These are phyloP conservation scores for Carassius carassius DNA, from an alignment of 2,113 vertebrate genomes.

Conservation along the genomic window DNA sequence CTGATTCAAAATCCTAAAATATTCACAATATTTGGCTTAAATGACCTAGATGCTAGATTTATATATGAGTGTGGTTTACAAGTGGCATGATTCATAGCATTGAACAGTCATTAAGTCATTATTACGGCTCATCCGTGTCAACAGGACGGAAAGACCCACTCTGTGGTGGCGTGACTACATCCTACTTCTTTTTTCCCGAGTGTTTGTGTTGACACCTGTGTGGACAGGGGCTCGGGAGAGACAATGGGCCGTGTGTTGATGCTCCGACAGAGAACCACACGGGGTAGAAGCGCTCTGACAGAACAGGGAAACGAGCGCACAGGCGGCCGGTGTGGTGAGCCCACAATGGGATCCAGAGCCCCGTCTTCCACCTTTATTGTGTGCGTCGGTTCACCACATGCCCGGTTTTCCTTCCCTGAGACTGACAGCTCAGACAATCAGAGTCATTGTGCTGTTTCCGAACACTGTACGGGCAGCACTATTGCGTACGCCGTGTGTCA, in stretches of 20 bases:
- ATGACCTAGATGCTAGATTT: too few species aligned
- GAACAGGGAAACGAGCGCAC: slow-evolving; percentile 59
- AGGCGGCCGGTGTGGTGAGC: slow-evolving; percentile 64
- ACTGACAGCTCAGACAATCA: slow-evolving; percentile 67
- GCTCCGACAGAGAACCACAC: not conserved
- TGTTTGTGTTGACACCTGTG: not conserved
- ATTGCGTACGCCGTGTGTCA: not conserved
- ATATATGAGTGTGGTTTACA: too few species aligned
- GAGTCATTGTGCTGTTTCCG: slow-evolving; percentile 65
- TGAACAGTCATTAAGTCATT: not conserved
- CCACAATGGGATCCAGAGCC: slow-evolving; percentile 59
- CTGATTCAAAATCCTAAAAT: not conserved
- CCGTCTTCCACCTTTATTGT: slow-evolving; percentile 66
- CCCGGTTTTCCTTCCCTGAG: slow-evolving; percentile 64
- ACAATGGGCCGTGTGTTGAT: slow-evolving; percentile 48
- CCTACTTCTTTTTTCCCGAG: not conserved
- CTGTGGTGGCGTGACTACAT: not conserved
- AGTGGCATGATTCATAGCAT: not conserved
- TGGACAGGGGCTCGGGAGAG: not conserved
- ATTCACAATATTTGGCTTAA: not conserved
- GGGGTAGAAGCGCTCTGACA: slow-evolving; percentile 21
- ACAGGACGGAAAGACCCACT: not conserved
- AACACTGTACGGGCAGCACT: slow-evolving; percentile 31
- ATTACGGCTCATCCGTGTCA: not conserved
- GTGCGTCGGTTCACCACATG: slow-evolving; percentile 61